These are phyloP conservation scores for Scrobipalpa atriplicella DNA, from an alignment of 2,888 invertebrate genomes.

Conservation along the genomic window DNA sequence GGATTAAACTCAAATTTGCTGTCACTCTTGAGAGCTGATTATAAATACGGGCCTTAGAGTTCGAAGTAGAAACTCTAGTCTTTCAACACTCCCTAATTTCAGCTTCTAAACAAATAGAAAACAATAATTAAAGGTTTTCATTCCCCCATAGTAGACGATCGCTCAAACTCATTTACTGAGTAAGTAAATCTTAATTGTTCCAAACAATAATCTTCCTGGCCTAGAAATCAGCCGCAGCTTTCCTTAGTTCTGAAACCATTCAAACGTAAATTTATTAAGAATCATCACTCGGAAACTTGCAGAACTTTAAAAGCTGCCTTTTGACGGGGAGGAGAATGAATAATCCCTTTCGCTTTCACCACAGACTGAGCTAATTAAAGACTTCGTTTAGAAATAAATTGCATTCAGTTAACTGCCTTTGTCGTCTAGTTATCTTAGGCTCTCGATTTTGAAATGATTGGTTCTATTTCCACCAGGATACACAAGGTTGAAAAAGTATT, in stretches of 20 bases:
- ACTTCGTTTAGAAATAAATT: neutral
- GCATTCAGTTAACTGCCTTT: neutral
- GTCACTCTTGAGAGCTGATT: too few relatives aligned
- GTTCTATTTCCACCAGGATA: too few relatives aligned
- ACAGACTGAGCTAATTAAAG: neutral
- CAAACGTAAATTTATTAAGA: slow-evolving; percentile 58
- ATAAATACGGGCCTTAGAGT: too few relatives aligned
- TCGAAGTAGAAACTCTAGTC: too few relatives aligned
- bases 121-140: neutral
- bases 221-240: slow-evolving; percentile 10
- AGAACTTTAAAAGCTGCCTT: slow-evolving; percentile 62
- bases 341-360: slow-evolving; percentile 63
- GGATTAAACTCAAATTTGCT: too few relatives aligned
- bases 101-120: too few relatives aligned
- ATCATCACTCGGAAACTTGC: slow-evolving; percentile 59
- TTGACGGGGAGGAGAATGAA: slow-evolving; percentile 68
- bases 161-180: neutral
- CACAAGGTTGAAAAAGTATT: too few relatives aligned
- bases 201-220: slow-evolving; percentile 9
- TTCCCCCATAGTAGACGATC: neutral
- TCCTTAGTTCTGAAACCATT: slow-evolving; percentile 35
- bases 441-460: too few relatives aligned
- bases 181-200: slow-evolving; percentile 7
- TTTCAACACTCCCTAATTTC: too few relatives aligned
- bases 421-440: too few relatives aligned